Percentiles rank a stretch among this genome's conserved stretches.
Evolutionary conservation across 2,113 vertebrate species (phyloP).

Genomic region (Carassius gibelio): DNA sequence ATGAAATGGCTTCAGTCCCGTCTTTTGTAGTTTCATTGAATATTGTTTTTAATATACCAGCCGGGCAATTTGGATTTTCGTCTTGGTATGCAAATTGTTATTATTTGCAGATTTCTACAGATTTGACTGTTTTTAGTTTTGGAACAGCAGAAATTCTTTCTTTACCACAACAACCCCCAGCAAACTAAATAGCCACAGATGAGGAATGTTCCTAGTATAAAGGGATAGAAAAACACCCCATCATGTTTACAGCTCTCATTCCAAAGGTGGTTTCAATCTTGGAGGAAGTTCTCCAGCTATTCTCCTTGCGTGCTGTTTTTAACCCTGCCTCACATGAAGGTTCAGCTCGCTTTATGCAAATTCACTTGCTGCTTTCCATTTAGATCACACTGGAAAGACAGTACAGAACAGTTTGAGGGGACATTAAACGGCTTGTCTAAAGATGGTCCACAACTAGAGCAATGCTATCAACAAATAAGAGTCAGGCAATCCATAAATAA

Average conservation of each 20-base stretch:
- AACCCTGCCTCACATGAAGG: slow-evolving; percentile 22
- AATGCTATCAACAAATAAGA: not conserved
- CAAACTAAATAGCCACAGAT: slow-evolving; percentile 79
- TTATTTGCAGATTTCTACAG: slow-evolving; percentile 76
- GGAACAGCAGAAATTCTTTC: not conserved
- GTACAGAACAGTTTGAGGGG: not conserved
- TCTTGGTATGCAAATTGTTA: slow-evolving; percentile 71
- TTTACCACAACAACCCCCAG: slow-evolving; percentile 77
- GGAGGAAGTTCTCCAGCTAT: slow-evolving; percentile 73
- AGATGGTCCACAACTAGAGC: slow-evolving; percentile 1
- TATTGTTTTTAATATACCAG: slow-evolving; percentile 73
- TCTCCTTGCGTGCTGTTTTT: slow-evolving; percentile 36
- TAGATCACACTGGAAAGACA: not conserved
- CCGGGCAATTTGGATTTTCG: slow-evolving; percentile 71
- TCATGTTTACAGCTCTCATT: slow-evolving; percentile 76
- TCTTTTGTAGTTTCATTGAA: slow-evolving; percentile 77
- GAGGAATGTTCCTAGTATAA: slow-evolving; percentile 74
- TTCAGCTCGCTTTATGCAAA: slow-evolving; percentile 26
- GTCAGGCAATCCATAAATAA: not conserved
- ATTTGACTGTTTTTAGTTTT: slow-evolving; percentile 57
- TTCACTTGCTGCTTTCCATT: not conserved
- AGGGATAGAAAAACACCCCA: slow-evolving; percentile 47
- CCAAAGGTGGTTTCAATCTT: slow-evolving; percentile 79
- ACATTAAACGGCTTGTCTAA: not conserved
- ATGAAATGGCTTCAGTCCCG: slow-evolving; percentile 71